A percentile compares a stretch with the other conserved stretches of the same genome.
Conservation (phyloP, 2,888 invertebrate genomes). For the Mesopsocus fuscifrons region DNA sequence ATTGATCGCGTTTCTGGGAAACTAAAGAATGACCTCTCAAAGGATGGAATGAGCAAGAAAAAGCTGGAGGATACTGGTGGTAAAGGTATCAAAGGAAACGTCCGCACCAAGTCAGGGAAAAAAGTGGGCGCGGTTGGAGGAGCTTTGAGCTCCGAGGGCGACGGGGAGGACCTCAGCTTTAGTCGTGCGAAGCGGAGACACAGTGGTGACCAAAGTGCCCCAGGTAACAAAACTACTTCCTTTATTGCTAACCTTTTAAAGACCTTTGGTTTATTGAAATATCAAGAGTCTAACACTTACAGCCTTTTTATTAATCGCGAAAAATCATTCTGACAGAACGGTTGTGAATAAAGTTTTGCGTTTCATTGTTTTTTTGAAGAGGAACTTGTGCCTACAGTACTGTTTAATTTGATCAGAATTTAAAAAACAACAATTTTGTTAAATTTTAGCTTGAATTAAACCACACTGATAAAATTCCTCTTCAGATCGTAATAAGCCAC, state of each 20-base stretch:
- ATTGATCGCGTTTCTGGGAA: conserved; percentile 15
- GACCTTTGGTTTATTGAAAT: background rate
- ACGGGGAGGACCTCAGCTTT: background rate
- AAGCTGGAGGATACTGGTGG: conserved; percentile 2
- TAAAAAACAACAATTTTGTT: too few species aligned
- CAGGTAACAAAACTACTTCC: background rate
- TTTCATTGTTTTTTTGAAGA: too few species aligned
- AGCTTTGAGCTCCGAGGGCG: background rate
- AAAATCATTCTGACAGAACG: too few species aligned
- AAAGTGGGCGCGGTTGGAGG: background rate
- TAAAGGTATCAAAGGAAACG: background rate
- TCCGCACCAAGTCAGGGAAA: background rate
- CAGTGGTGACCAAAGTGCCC: background rate
- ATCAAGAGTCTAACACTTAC: too few species aligned
- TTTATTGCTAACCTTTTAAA: background rate
- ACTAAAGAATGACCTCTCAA: conserved; percentile 4
- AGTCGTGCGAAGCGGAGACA: background rate
- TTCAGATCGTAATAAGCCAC: too few species aligned
- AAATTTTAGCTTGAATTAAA: too few species aligned
- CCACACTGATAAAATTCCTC: too few species aligned
- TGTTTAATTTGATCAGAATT: too few species aligned
- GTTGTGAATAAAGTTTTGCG: too few species aligned
- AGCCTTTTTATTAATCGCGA: too few species aligned
- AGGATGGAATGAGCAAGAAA: conserved; percentile 4
- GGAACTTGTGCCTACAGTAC: too few species aligned